phyloP scores from a whole-genome alignment of 2,797 vertebrate species.

The Coranthus polyacanthus region DNA sequence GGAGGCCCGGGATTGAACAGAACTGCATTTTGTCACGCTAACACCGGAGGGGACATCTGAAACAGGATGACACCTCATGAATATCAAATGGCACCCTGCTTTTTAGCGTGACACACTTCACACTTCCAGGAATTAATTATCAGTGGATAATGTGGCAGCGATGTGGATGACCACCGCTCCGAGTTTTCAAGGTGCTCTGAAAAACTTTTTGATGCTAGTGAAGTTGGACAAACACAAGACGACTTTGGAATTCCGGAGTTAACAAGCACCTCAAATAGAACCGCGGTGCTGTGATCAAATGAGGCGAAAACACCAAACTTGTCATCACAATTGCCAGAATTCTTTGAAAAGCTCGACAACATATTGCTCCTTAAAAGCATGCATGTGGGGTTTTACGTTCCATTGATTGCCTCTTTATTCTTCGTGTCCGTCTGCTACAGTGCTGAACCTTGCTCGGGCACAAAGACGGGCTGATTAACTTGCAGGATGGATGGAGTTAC shows the following conservation, averaged over 20 bases:
- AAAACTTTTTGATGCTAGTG: constrained; percentile 50
- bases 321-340: constrained; percentile 8
- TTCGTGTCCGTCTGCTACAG: constrained; percentile 12
- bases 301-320: constrained; percentile 21
- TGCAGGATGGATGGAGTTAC: constrained; percentile 56
- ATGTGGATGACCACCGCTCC: constrained; percentile 30
- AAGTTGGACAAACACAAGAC: constrained; percentile 17
- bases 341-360: too few species aligned
- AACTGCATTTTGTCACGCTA: constrained; percentile 68
- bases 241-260: not conserved
- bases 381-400: not conserved
- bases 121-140: constrained; percentile 79
- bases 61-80: constrained; percentile 76
- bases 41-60: constrained; percentile 72
- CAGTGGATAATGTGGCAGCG: constrained; percentile 62
- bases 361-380: not conserved
- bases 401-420: not conserved
- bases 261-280: constrained; percentile 35
- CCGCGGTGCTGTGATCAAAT: constrained; percentile 25
- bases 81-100: constrained; percentile 79
- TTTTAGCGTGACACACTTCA: constrained; percentile 76
- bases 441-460: constrained; percentile 43
- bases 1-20: constrained; percentile 70
- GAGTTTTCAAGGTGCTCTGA: constrained; percentile 67
- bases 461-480: constrained; percentile 67